Conservation (phyloP, 2,797 vertebrate genomes). For the Poecile montanus region DNA sequence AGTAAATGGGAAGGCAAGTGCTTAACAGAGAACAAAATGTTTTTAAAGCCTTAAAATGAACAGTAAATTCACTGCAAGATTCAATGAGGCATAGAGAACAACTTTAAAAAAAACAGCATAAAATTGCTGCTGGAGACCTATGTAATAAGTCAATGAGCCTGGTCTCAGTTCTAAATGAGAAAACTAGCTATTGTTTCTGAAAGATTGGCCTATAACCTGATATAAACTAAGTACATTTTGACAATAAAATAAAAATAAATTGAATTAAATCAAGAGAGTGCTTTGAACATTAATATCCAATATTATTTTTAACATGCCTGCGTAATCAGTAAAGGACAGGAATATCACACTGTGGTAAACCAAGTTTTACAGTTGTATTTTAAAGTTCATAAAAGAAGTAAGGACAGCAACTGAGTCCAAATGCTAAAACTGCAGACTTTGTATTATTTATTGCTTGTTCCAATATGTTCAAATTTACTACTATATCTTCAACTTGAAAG, state of each 20-base stretch:
- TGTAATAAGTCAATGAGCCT: neutral
- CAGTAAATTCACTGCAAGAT: conserved; percentile 8
- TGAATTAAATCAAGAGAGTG: neutral
- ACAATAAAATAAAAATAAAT: neutral
- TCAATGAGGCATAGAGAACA: neutral
- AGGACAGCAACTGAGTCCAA: neutral
- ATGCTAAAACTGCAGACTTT: neutral
- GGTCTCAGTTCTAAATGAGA: neutral
- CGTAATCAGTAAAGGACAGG: neutral
- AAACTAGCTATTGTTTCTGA: neutral
- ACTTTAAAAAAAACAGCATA: neutral
- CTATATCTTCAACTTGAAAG: neutral
- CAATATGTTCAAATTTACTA: neutral
- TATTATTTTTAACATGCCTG: neutral
- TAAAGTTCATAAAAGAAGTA: neutral
- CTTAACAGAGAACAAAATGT: neutral
- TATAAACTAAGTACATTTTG: neutral
- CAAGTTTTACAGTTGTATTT: neutral
- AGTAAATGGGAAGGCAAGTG: conserved; percentile 2
- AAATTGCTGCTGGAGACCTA: neutral
- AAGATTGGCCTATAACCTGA: neutral
- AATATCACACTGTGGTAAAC: neutral
- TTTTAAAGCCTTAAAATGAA: conserved; percentile 15
- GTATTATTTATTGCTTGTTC: neutral
- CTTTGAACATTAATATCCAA: neutral